Evolutionary conservation across 2,888 invertebrate genomes (phyloP).

Genomic region (Dolichopus griseipennis): DNA sequence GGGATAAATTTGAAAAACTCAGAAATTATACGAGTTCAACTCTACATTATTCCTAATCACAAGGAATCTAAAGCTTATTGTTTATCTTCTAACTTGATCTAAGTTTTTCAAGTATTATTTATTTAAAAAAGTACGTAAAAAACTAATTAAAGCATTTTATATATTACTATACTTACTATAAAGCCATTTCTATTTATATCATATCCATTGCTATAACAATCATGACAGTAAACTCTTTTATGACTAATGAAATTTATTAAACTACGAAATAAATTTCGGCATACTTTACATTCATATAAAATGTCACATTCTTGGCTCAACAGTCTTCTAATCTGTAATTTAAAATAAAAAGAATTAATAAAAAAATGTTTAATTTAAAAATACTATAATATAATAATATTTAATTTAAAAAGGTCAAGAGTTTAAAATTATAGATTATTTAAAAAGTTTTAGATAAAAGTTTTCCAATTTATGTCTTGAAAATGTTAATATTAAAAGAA

Average conservation of each 20-base stretch:
- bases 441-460: no score
- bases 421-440: no score
- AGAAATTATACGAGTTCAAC: no score
- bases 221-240: slow-evolving; percentile 72
- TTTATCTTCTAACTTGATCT: no score
- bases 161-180: slow-evolving; percentile 24
- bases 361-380: slow-evolving; percentile 1
- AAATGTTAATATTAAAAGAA: no score
- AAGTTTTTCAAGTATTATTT: no score
- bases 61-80: no score
- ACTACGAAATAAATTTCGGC: slow-evolving; percentile 77
- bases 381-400: slow-evolving; percentile 1
- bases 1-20: no score
- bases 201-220: slow-evolving; percentile 48
- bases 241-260: slow-evolving; percentile 82
- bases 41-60: no score
- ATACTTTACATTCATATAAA: slow-evolving; percentile 81
- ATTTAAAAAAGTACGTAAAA: no score
- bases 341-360: slow-evolving; percentile 20
- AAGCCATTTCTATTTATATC: slow-evolving; percentile 45
- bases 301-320: slow-evolving; percentile 78
- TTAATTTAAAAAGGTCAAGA: background rate
- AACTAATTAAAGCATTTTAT: no score
- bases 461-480: no score
- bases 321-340: slow-evolving; percentile 59